Percentiles rank a stretch among this genome's conserved stretches.
These are phyloP conservation scores for Folsomia candida DNA, from an alignment of 2,888 invertebrate genomes.

Conservation along the genomic window DNA sequence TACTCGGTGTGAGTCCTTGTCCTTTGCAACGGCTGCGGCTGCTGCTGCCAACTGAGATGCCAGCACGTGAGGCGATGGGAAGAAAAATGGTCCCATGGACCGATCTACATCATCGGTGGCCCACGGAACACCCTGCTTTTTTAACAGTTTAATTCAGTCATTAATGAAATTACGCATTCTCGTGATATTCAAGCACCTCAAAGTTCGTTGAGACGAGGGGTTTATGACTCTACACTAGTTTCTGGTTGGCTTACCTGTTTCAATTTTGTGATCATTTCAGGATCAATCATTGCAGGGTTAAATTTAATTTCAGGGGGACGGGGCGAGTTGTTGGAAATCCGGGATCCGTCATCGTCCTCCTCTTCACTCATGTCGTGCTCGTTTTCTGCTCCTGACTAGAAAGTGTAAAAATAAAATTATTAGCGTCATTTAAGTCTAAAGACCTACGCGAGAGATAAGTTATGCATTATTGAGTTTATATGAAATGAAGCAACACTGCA, in stretches of 20 bases:
- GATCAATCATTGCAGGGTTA: constrained; percentile 44
- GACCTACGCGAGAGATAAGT: too few relatives aligned
- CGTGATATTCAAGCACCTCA: not conserved
- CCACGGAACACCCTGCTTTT: constrained; percentile 43
- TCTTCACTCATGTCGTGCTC: constrained; percentile 44
- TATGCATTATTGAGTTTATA: too few relatives aligned
- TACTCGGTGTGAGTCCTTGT: constrained; percentile 43
- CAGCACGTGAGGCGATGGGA: constrained; percentile 47
- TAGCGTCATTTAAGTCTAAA: too few relatives aligned
- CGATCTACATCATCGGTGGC: constrained; percentile 45
- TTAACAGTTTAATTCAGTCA: not conserved
- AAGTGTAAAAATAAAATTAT: too few relatives aligned
- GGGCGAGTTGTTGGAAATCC: constrained; percentile 50
- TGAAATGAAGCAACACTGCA: too few relatives aligned
- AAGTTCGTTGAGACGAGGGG: not conserved
- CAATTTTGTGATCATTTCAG: constrained; percentile 49
- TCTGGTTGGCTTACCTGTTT: constrained; percentile 42
- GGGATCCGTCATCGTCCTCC: constrained; percentile 51
- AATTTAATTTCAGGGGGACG: constrained; percentile 46
- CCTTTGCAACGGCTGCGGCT: constrained; percentile 43
- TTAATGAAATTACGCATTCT: not conserved
- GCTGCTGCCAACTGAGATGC: constrained; percentile 50
- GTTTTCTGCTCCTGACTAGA: constrained; percentile 49
- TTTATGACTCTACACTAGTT: too few relatives aligned
- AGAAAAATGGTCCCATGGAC: constrained; percentile 45